Base-by-base conservation (phyloP, 1,140 invertebrate species). In the Lepidotrigona ventralis region DNA sequence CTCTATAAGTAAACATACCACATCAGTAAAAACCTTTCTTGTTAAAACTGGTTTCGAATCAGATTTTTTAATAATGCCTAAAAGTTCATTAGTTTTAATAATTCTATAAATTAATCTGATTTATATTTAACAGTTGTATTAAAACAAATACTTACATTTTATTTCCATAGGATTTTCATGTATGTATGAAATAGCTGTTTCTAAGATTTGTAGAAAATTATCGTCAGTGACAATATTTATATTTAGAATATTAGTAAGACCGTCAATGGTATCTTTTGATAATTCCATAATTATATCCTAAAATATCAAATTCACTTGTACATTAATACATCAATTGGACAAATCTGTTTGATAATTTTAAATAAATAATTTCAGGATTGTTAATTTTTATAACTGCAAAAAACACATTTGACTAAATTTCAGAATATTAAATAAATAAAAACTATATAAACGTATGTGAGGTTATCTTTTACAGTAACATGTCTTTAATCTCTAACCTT, bases 221-320 rank as follows among this genome's bases (percentile, higher is more conserved):
- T 92, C 91, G 46, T 93, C 90, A 8, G 83, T 88, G 60, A 95
- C 89, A 75, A 88, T 84, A 70, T 90, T 94, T 63, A 86, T 78
- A 78, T 91, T 93, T 81, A 90, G 76, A 15, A 90, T 85, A 66
- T 92, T 90, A 15, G 86, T 53, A 39, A 94, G 74, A 39, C 80
- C 86, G 80, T 92, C 84, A 6, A 91, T 77, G 26, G 83, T 86
- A 79, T 81, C 84, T 46, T 90, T 87, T 12, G 88, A 84, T 26
- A 93, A 78, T 85, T 93, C 91, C 92, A 93, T 93, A 26, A 69
- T 73, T 29, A 68, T n/a, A 68, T 68, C 97, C 96, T 11, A 94
- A 96, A 96, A 39, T 23, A 23, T 11, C 53, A 63, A 68, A 78
- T 79, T 66, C 56, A 80, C 33, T 78, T 0, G 66, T 79, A 54